phyloP scores from a whole-genome alignment of 2,888 invertebrate genomes.

The Cryptus viduatorius region DNA sequence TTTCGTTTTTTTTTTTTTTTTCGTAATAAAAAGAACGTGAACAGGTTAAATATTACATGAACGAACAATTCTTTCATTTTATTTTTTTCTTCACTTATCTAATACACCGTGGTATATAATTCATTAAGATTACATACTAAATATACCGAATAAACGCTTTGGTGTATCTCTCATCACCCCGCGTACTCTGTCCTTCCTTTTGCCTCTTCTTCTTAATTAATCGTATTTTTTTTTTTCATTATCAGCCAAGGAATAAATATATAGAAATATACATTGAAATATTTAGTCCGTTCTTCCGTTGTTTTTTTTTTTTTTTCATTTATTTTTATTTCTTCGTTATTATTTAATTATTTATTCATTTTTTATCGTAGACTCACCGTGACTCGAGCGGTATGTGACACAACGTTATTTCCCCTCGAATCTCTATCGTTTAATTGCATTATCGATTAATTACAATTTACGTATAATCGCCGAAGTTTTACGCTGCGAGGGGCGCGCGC shows the following conservation, averaged over 20 bases:
- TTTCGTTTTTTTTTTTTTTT: background rate
- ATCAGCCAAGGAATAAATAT: slow-evolving; percentile 63
- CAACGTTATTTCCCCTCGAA: slow-evolving; percentile 24
- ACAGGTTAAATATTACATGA: slow-evolving; percentile 62
- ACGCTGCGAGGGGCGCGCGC: slow-evolving; percentile 14
- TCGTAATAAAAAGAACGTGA: slow-evolving; percentile 56
- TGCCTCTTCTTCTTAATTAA: slow-evolving; percentile 29
- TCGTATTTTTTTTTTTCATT: slow-evolving; percentile 15
- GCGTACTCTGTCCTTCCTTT: slow-evolving; percentile 20
- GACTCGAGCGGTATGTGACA: slow-evolving; percentile 21
- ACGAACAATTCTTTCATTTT: slow-evolving; percentile 55
- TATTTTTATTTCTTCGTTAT: slow-evolving; percentile 24
- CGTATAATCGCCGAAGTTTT: slow-evolving; percentile 51
- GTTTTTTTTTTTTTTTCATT: background rate
- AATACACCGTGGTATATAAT: slow-evolving; percentile 57
- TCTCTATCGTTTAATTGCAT: slow-evolving; percentile 31
- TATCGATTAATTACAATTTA: slow-evolving; percentile 47
- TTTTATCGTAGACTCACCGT: slow-evolving; percentile 25
- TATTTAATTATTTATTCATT: background rate
- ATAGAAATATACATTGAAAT: slow-evolving; percentile 67
- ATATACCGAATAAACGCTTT: slow-evolving; percentile 58
- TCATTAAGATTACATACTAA: slow-evolving; percentile 60
- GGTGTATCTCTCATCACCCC: slow-evolving; percentile 34
- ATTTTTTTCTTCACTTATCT: slow-evolving; percentile 42
- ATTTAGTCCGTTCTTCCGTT: slow-evolving; percentile 50